These are phyloP conservation scores for Dasyurus viverrinus DNA, from an alignment of 2,113 vertebrate species.

Conservation along the genomic window DNA sequence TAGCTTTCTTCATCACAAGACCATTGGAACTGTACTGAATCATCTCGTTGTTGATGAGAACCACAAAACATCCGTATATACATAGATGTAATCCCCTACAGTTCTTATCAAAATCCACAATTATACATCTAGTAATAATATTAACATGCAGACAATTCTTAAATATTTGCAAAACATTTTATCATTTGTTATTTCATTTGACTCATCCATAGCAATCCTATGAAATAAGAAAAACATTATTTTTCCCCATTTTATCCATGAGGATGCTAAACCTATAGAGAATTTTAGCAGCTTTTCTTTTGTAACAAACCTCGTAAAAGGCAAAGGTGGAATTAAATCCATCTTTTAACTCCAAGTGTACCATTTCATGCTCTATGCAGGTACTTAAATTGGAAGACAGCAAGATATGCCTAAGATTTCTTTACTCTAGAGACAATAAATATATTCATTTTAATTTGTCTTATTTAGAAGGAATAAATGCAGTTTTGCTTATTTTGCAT, in stretches of 20 bases:
- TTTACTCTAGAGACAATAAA: not conserved
- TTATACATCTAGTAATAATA: not conserved
- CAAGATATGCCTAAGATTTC: not conserved
- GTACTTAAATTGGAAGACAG: not conserved
- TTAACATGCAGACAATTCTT: not conserved
- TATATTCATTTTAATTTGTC: not conserved
- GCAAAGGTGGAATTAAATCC: not conserved
- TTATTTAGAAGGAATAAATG: not conserved
- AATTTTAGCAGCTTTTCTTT: not conserved
- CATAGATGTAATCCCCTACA: not conserved
- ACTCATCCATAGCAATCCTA: not conserved
- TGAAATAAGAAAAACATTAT: not conserved
- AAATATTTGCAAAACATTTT: not conserved
- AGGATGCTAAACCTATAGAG: not conserved
- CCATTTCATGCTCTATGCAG: not conserved
- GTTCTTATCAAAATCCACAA: not conserved
- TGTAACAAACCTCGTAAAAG: not conserved
- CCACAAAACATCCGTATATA: not conserved
- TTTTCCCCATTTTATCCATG: not conserved
- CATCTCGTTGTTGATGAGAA: not conserved
- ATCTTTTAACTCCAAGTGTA: not conserved
- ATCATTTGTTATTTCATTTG: not conserved
- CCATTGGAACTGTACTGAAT: too few relatives aligned
- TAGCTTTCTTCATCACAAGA: too few relatives aligned
- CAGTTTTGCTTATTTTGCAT: not conserved